Evolutionary conservation across 2,797 vertebrate species (phyloP), one percentile per base, ranked within the genome.

Genomic region (Dryobates pubescens): DNA sequence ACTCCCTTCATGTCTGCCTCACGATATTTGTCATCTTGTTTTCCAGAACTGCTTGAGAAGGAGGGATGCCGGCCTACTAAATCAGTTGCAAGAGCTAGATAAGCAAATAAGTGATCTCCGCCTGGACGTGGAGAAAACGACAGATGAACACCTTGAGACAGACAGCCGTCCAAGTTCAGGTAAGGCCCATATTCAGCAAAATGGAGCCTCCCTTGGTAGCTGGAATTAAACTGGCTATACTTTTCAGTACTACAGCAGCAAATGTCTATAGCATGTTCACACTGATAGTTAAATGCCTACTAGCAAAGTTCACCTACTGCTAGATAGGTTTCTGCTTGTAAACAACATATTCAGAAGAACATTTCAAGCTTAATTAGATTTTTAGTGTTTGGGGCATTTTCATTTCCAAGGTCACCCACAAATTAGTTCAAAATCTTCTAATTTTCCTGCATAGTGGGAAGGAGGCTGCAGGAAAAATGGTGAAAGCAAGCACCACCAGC

Each of bases 91-190:
- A 96, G 98, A 99, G 88, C 96, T 99, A 70, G 99, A 99, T 98
- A 98, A 98, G 79, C 99, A 99, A 97, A 99, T 99, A 96, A 98
- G 98, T 30, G 98, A 99, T 90, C 98, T 99, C 89, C 98, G 98
- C 70, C 84, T 99, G 95, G 99, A 99, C 92, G 97, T 97, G 3
- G 98, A 99, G 61, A 98, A 98, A 96, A 97, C 95, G 1, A 96
- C 98, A 41, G 98, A 98, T 74, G 98, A 99, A 24, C 98, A 97
- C 49, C 96, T 97, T 88, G 99, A 99, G 97, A 98, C 97, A 3
- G 99, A 99, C 97, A 99, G 99, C 93, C 98, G 99, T 49, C 98
- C 99, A 53, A 99, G 99, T 97, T 99, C 99, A 97, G 99, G 99
- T 99, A 63, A 96, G 83, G 83, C 34, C 23, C 18, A 29, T 30